Evolutionary conservation across 2,797 vertebrate genomes (phyloP).

Genomic region (Poeciliopsis presidionis): DNA sequence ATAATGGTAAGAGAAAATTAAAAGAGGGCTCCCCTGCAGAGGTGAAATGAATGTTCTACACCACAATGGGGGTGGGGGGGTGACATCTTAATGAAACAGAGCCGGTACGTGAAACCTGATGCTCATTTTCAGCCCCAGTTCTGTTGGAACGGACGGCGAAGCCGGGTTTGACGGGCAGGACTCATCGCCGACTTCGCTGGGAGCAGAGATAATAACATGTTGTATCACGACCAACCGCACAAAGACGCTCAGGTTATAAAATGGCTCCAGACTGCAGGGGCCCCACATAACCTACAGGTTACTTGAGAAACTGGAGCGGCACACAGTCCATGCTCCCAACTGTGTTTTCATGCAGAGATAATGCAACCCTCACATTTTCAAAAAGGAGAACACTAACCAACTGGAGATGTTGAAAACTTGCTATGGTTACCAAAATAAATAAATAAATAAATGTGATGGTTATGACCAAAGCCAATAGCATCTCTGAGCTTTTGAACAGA

Average conservation of each 20-base stretch:
- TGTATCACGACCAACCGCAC: background rate
- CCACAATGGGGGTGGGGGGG: background rate
- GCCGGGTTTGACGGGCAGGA: background rate
- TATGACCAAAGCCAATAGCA: background rate
- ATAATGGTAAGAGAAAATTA: conserved; percentile 20
- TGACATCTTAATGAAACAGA: conserved; percentile 1
- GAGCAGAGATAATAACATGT: background rate
- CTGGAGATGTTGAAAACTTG: background rate
- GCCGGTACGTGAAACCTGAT: background rate
- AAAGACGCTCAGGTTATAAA: conserved; percentile 1
- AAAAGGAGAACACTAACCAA: background rate
- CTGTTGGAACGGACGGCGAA: background rate
- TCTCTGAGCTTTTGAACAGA: conserved; percentile 1
- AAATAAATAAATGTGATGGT: background rate
- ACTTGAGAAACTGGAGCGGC: background rate
- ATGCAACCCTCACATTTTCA: conserved; percentile 17
- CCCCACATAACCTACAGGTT: conserved; percentile 4
- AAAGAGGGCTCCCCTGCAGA: conserved; percentile 12
- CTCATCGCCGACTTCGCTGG: background rate
- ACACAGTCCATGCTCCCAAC: background rate
- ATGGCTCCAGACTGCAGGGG: conserved; percentile 16
- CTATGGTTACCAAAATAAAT: background rate
- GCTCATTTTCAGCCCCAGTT: conserved; percentile 9
- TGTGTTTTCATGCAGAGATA: background rate
- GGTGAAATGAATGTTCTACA: conserved; percentile 9